Evolutionary conservation across 2,797 vertebrate genomes (phyloP).

Genomic region (Phaenicophaeus curvirostris): DNA sequence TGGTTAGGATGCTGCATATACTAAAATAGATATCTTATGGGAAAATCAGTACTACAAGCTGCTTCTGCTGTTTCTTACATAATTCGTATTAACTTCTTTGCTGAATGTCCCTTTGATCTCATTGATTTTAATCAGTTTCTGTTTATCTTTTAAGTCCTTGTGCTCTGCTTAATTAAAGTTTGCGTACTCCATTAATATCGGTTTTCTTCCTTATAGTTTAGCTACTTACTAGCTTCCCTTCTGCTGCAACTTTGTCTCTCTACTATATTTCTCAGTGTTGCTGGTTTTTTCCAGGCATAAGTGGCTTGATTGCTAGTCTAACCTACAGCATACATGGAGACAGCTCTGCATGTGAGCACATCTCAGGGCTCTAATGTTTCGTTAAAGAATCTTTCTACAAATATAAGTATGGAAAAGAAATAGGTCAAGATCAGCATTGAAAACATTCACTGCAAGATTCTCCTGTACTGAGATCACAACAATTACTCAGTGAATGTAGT

Average conservation of each 20-base stretch:
- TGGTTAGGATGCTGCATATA: neutral
- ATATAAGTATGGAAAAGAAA: neutral
- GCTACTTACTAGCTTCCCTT: neutral
- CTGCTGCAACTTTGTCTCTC: neutral
- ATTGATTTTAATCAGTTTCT: neutral
- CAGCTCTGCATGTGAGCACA: neutral
- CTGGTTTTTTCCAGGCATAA: neutral
- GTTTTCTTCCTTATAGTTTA: neutral
- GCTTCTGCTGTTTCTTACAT: neutral
- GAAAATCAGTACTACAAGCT: neutral
- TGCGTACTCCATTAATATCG: neutral
- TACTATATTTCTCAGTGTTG: neutral
- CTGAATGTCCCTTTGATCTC: neutral
- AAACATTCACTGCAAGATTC: neutral
- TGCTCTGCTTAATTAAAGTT: neutral
- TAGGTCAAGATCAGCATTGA: neutral
- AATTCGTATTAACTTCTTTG: neutral
- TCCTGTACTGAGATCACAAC: neutral
- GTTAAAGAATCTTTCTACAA: slow-evolving; percentile 5
- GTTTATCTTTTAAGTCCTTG: neutral
- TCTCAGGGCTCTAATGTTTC: neutral
- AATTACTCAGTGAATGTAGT: neutral
- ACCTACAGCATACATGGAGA: neutral
- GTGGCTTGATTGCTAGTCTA: neutral
- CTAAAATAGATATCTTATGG: neutral